Conservation (phyloP, 2,888 invertebrate genomes). For the Drosophila tripunctata region DNA sequence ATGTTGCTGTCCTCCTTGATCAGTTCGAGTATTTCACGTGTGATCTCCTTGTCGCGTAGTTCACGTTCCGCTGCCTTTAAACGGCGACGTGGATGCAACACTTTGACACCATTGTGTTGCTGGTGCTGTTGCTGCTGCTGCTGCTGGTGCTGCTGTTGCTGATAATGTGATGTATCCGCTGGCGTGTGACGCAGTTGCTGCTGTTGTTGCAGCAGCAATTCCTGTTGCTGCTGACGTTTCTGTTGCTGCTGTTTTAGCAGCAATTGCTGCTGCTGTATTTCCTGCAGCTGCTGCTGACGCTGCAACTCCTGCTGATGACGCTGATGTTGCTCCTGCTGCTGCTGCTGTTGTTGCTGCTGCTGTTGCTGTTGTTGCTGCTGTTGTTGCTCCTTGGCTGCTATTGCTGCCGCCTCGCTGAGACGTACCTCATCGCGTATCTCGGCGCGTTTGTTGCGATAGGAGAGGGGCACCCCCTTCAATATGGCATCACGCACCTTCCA, state of each 20-base stretch:
- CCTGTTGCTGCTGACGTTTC: constrained; percentile 44
- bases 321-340: constrained; percentile 52
- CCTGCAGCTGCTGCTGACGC: constrained; percentile 54
- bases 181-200: constrained; percentile 36
- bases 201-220: constrained; percentile 13
- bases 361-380: constrained; percentile 53
- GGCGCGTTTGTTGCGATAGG: constrained; percentile 82
- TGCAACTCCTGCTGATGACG: constrained; percentile 43
- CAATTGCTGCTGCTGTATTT: constrained; percentile 46
- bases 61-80: constrained; percentile 83
- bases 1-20: constrained; percentile 83
- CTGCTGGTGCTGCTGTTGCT: constrained; percentile 44
- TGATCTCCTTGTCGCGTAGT: constrained; percentile 82
- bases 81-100: constrained; percentile 77
- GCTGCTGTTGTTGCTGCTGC: constrained; percentile 41
- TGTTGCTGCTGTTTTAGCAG: constrained; percentile 46
- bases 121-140: constrained; percentile 34
- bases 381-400: constrained; percentile 52
- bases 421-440: constrained; percentile 56
- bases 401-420: constrained; percentile 42
- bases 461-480: constrained; percentile 82
- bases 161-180: constrained; percentile 60
- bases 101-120: constrained; percentile 41
- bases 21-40: constrained; percentile 83
- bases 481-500: constrained; percentile 84